These are phyloP conservation scores for Beroe ovata DNA, from an alignment of 37 sponge, comb jelly and placozoan genomes.

Conservation along the genomic window DNA sequence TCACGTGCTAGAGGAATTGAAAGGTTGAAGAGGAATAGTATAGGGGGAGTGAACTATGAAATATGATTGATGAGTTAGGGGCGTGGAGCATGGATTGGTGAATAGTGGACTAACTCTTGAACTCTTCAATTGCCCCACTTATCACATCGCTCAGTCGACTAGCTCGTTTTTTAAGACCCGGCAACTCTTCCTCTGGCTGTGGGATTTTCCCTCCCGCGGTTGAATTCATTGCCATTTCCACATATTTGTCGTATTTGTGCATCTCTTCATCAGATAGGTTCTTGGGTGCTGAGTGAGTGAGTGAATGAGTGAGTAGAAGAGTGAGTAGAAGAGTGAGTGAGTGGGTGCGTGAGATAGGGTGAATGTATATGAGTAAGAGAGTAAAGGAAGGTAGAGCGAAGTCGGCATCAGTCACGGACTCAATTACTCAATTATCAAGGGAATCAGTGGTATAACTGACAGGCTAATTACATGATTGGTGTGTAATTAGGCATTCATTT, in stretches of 20 bases:
- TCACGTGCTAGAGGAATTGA: no score
- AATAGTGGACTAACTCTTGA: conserved; percentile 6
- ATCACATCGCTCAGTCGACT: background rate
- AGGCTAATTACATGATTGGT: no score
- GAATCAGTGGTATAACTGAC: no score
- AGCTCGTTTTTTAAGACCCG: background rate
- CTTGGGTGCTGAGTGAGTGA: conserved; percentile 1
- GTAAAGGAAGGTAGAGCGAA: no score
- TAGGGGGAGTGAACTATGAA: no score
- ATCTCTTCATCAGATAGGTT: background rate
- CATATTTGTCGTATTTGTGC: background rate
- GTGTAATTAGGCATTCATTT: no score
- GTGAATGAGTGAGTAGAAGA: conserved; percentile 13
- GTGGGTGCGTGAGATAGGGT: conserved; percentile 18
- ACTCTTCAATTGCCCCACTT: conserved; percentile 2
- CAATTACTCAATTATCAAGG: background rate
- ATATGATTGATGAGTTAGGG: no score
- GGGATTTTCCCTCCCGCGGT: background rate
- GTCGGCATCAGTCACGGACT: background rate
- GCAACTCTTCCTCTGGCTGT: background rate
- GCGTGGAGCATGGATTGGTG: no score
- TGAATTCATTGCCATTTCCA: background rate
- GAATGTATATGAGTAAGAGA: conserved; percentile 27
- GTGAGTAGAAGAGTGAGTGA: background rate
- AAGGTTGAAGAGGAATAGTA: no score